phyloP scores from a whole-genome alignment of 2,113 vertebrate genomes.

The Perca flavescens region DNA sequence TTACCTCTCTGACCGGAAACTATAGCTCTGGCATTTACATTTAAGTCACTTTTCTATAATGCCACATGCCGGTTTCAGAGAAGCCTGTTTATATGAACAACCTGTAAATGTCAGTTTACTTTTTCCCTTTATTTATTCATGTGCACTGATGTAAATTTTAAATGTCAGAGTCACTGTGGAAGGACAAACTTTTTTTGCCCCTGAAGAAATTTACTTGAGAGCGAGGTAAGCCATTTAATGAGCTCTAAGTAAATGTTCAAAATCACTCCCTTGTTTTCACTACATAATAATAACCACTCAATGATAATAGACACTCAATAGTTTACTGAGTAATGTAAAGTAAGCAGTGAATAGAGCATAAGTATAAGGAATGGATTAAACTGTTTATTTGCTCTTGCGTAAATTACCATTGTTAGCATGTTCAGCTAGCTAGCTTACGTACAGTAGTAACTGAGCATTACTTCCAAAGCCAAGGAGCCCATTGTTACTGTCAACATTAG shows the following conservation, averaged over 20 bases:
- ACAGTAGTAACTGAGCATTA: no score
- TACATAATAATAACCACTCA: no score
- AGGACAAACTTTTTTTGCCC: background rate
- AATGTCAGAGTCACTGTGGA: constrained; percentile 21
- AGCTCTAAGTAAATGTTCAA: background rate
- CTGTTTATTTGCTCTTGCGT: no score
- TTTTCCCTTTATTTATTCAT: background rate
- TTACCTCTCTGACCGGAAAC: constrained; percentile 15
- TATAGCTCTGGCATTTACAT: constrained; percentile 50
- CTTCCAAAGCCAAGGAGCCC: no score
- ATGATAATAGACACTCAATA: background rate
- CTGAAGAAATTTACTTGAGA: background rate
- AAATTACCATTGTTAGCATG: no score
- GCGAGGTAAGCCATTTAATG: background rate
- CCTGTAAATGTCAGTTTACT: constrained; percentile 39
- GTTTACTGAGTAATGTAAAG: background rate
- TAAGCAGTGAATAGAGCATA: background rate
- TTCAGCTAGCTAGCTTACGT: no score
- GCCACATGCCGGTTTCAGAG: background rate
- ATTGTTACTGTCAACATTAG: no score
- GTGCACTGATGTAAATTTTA: background rate
- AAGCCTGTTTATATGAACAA: background rate
- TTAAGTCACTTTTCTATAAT: constrained; percentile 8
- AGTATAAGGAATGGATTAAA: no score
- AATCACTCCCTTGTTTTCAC: background rate